Base-by-base conservation (phyloP, 2,797 vertebrate species). In the Gambusia yucatana region DNA sequence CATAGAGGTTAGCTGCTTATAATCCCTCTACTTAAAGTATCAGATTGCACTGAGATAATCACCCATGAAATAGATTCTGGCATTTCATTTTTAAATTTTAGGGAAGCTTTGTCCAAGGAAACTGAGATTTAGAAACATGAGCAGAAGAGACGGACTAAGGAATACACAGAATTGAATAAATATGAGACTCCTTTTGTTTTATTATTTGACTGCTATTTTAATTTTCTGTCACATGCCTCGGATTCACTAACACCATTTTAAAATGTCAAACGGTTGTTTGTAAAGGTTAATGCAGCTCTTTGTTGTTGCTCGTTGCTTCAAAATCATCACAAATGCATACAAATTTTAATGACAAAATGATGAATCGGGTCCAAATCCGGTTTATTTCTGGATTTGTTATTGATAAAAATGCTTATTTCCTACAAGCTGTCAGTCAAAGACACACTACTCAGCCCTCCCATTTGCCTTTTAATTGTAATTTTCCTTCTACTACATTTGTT, bases 1-100 rank as follows among this genome's bases (percentile, higher is more conserved):
- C 85, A 76, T 75, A 77, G 85, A 82, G 86, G 84, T 81, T 39
- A 78, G 82, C 83, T 80, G 79, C 78, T 48, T 86, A 82, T 92
- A 91, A 94, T 93, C 86, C 91, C 8, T 25, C 90, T 92, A 87
- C 92, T 94, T 94, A 91, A 90, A 84, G 88, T 95, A 92, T 94
- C 93, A 92, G 92, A 91, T 95, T 91, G 82, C 91, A 91, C 90
- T 72, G 84, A 94, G 91, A 94, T 92, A 93, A 93, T 94, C 92
- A 91, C 78, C 90, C 86, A 82, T 91, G 87, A 94, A 90, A 92
- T 88, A 80, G 84, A 89, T 92, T 93, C 87, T 87, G 91, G 83
- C 89, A 80, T 93, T 93, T 90, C 77, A 52, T 52, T 87, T 86
- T 89, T 92, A 88, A 93, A 88, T 82, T 88, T 86, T 80, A 73